phyloP scores from a whole-genome alignment of 2,113 vertebrate genomes.

The Delphinapterus leucas region DNA sequence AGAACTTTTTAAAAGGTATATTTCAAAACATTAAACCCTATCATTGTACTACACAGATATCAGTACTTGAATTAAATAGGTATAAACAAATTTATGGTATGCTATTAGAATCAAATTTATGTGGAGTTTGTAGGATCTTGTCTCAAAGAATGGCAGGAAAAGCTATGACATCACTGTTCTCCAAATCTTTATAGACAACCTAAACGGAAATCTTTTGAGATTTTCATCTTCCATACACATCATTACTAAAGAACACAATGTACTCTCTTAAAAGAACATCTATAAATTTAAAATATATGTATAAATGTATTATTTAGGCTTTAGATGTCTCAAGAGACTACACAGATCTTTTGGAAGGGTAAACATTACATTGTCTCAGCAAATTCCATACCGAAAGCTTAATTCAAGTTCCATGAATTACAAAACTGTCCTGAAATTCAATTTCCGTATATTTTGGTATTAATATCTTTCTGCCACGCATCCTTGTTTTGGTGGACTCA shows the following conservation, averaged over 20 bases:
- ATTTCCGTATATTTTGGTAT: background rate
- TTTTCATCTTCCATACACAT: constrained; percentile 5
- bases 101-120: background rate
- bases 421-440: constrained; percentile 9
- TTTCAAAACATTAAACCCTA: background rate
- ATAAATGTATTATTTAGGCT: constrained; percentile 4
- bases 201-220: constrained; percentile 60
- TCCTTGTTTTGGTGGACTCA: background rate
- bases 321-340: constrained; percentile 53
- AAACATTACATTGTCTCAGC: constrained; percentile 28
- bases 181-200: constrained; percentile 50
- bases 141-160: constrained; percentile 66
- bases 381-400: constrained; percentile 28
- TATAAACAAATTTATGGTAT: background rate
- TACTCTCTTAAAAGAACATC: constrained; percentile 35
- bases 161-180: constrained; percentile 1
- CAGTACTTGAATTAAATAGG: background rate
- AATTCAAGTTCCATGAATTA: constrained; percentile 20
- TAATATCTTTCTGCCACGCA: background rate
- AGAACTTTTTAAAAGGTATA: background rate
- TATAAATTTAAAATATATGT: constrained; percentile 48
- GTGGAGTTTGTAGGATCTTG: background rate
- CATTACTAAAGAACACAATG: constrained; percentile 45
- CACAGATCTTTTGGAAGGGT: background rate
- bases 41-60: background rate